Percentiles rank a stretch among this genome's conserved stretches.
These are phyloP conservation scores for Eubasilissa splendida DNA, from an alignment of 2,888 invertebrate genomes.

Conservation along the genomic window DNA sequence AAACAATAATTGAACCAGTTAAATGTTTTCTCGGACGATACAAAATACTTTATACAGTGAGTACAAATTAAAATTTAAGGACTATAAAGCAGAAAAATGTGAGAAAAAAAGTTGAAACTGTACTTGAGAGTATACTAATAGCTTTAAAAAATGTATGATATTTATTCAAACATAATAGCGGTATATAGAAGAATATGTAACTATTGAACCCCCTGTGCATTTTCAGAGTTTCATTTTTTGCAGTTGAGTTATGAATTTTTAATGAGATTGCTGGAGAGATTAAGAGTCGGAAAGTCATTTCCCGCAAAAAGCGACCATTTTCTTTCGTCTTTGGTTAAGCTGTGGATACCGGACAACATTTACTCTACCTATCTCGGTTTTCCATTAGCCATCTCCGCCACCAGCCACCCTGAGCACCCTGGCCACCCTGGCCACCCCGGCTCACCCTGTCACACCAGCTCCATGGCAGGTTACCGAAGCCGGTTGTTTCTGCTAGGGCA, in stretches of 20 bases:
- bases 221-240: slow-evolving; percentile 68
- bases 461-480: slow-evolving; percentile 47
- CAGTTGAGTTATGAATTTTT: slow-evolving; percentile 77
- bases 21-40: too few relatives aligned
- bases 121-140: too few relatives aligned
- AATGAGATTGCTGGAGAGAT: slow-evolving; percentile 76
- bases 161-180: too few relatives aligned
- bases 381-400: slow-evolving; percentile 49
- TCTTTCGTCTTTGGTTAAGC: slow-evolving; percentile 57
- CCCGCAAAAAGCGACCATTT: slow-evolving; percentile 62
- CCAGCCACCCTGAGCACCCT: not conserved
- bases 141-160: too few relatives aligned
- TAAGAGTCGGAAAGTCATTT: slow-evolving; percentile 75
- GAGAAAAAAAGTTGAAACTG: too few relatives aligned
- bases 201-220: slow-evolving; percentile 45
- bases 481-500: not conserved
- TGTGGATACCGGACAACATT: slow-evolving; percentile 52
- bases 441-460: slow-evolving; percentile 43
- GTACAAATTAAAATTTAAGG: too few relatives aligned
- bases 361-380: slow-evolving; percentile 45
- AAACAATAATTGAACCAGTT: too few relatives aligned
- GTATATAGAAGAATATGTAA: too few relatives aligned
- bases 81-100: too few relatives aligned
- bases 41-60: too few relatives aligned
- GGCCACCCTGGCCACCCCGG: not conserved